These are phyloP conservation scores for Rattus rattus DNA, from an alignment of 2,113 vertebrate species.

Conservation along the genomic window DNA sequence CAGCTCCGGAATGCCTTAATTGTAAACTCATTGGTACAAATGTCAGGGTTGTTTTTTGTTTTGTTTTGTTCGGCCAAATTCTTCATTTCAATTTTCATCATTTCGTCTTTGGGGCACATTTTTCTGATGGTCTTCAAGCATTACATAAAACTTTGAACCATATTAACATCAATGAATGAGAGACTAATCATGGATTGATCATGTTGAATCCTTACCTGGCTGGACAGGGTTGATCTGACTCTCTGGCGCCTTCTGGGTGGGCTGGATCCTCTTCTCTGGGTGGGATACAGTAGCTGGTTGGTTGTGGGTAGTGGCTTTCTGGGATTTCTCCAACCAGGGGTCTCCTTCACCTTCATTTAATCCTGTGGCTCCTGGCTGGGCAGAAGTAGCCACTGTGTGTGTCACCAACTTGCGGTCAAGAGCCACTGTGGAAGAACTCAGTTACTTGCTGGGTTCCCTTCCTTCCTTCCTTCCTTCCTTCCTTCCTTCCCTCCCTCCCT, in stretches of 20 bases:
- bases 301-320: constrained; percentile 81
- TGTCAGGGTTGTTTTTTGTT: not conserved
- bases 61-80: not conserved
- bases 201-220: constrained; percentile 86
- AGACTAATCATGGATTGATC: not conserved
- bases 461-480: not conserved
- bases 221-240: constrained; percentile 78
- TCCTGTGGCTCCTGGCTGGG: constrained; percentile 74
- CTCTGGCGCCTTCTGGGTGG: constrained; percentile 81
- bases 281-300: constrained; percentile 69
- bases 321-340: constrained; percentile 75
- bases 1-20: not conserved
- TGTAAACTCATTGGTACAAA: not conserved
- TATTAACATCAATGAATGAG: not conserved
- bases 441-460: constrained; percentile 18
- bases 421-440: constrained; percentile 86
- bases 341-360: constrained; percentile 67
- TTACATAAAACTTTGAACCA: not conserved
- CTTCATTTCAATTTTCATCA: not conserved
- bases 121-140: not conserved
- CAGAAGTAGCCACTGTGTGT: constrained; percentile 77
- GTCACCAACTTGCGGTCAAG: constrained; percentile 87
- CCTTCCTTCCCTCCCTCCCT: not conserved
- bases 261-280: constrained; percentile 80
- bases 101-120: not conserved